A percentile compares a stretch with the other conserved stretches of the same genome.
These are phyloP conservation scores for Lomographa bimaculata DNA, from an alignment of 2,888 invertebrate species.

Conservation along the genomic window DNA sequence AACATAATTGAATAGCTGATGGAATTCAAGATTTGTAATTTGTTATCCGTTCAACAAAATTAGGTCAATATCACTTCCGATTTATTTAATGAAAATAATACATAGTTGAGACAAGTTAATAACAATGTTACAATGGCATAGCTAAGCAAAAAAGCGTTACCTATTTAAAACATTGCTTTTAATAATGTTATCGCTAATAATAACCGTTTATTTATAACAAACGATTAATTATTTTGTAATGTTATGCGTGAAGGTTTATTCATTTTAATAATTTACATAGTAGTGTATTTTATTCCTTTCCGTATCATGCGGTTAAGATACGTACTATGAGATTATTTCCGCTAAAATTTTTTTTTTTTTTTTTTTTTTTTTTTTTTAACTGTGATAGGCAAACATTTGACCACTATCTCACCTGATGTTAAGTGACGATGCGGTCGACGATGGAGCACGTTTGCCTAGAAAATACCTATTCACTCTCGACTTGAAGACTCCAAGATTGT, in stretches of 20 bases:
- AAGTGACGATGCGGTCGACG: too few species aligned
- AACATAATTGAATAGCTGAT: slow-evolving; percentile 6
- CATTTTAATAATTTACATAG: slow-evolving; percentile 10
- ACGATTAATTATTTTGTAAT: slow-evolving; percentile 8
- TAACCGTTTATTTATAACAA: slow-evolving; percentile 2
- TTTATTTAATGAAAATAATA: slow-evolving; percentile 5
- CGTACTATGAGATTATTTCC: slow-evolving; percentile 17
- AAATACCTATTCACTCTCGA: too few species aligned
- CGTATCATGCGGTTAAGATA: slow-evolving; percentile 1
- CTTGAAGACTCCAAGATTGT: too few species aligned
- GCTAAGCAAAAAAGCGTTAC: slow-evolving; percentile 7
- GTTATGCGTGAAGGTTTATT: slow-evolving; percentile 11
- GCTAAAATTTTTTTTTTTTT: slow-evolving; percentile 10
- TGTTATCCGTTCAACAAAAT: slow-evolving; percentile 4
- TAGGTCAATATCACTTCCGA: slow-evolving; percentile 20
- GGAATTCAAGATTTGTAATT: slow-evolving; percentile 10
- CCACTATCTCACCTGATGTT: too few species aligned
- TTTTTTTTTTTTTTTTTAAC: too few species aligned
- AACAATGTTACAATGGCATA: slow-evolving; percentile 1
- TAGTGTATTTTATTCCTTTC: slow-evolving; percentile 7
- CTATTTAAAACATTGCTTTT: slow-evolving; percentile 3
- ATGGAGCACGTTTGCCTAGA: too few species aligned
- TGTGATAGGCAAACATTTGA: too few species aligned
- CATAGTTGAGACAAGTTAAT: slow-evolving; percentile 5
- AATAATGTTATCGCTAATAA: slow-evolving; percentile 7